These are phyloP conservation scores for Pyrgilauda ruficollis DNA, from an alignment of 2,113 vertebrate species.

Conservation along the genomic window DNA sequence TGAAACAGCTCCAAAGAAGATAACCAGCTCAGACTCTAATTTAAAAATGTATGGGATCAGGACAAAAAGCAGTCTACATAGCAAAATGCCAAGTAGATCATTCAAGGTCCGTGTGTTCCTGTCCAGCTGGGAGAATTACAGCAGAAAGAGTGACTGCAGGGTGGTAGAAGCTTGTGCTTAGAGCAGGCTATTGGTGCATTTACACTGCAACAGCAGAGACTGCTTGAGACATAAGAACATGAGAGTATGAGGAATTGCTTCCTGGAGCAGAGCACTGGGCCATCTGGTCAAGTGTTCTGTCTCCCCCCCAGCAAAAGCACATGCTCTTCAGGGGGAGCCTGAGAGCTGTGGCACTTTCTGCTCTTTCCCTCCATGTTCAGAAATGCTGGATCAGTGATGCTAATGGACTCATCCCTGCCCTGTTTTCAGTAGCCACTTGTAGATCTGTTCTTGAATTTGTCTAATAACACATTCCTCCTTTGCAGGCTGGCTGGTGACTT, in stretches of 20 bases:
- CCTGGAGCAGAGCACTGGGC: background rate
- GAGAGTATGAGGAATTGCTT: background rate
- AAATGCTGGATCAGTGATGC: background rate
- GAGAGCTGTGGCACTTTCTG: background rate
- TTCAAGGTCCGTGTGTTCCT: background rate
- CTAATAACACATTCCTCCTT: background rate
- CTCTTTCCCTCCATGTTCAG: background rate
- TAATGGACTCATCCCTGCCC: background rate
- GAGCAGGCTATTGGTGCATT: background rate
- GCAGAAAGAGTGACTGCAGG: background rate
- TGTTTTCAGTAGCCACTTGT: background rate
- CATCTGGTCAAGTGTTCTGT: background rate
- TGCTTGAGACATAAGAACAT: background rate
- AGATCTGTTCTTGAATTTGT: background rate
- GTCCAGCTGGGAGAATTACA: background rate
- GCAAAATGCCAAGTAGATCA: background rate
- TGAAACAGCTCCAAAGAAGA: background rate
- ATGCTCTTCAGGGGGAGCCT: background rate
- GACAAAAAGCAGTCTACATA: background rate
- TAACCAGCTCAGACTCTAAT: constrained; percentile 7
- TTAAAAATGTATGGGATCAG: constrained; percentile 1
- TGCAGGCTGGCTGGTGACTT: background rate
- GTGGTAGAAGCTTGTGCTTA: background rate
- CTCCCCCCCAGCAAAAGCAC: background rate
- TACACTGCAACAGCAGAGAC: background rate